Evolutionary conservation across 2,797 vertebrate genomes (phyloP).

Genomic region (Kryptolebias ocellatus): DNA sequence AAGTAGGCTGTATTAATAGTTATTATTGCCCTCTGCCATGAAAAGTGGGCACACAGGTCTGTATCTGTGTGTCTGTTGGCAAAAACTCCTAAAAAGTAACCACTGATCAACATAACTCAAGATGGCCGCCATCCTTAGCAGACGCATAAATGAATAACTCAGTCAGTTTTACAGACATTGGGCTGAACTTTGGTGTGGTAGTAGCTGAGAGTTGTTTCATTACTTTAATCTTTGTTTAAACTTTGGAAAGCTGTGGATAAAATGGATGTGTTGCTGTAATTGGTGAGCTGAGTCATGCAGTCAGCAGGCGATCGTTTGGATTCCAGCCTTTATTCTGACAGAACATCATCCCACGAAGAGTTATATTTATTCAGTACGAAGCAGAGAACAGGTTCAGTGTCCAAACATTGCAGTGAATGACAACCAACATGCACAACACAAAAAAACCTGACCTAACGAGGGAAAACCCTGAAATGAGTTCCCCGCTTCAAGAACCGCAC

Average conservation of each 20-base stretch:
- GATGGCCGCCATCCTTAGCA: no score
- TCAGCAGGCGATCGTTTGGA: constrained; percentile 9
- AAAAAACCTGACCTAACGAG: background rate
- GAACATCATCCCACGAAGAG: constrained; percentile 67
- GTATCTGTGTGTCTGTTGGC: no score
- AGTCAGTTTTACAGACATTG: no score
- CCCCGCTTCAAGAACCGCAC: no score
- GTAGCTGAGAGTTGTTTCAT: background rate
- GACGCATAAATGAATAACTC: no score
- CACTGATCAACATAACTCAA: no score
- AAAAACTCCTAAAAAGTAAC: no score
- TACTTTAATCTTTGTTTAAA: background rate
- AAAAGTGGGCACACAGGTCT: no score
- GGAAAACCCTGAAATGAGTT: no score
- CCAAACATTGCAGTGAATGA: constrained; percentile 47
- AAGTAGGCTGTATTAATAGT: constrained; percentile 45
- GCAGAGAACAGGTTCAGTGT: constrained; percentile 59
- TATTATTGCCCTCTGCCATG: background rate
- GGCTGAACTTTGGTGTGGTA: no score
- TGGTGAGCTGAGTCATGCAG: background rate
- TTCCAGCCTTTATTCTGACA: constrained; percentile 72
- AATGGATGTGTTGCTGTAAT: background rate
- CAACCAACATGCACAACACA: constrained; percentile 62
- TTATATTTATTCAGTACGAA: constrained; percentile 64
- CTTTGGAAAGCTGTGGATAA: no score